These are phyloP conservation scores for Uromys caudimaculatus DNA, from an alignment of 2,797 vertebrate genomes.

Conservation along the genomic window DNA sequence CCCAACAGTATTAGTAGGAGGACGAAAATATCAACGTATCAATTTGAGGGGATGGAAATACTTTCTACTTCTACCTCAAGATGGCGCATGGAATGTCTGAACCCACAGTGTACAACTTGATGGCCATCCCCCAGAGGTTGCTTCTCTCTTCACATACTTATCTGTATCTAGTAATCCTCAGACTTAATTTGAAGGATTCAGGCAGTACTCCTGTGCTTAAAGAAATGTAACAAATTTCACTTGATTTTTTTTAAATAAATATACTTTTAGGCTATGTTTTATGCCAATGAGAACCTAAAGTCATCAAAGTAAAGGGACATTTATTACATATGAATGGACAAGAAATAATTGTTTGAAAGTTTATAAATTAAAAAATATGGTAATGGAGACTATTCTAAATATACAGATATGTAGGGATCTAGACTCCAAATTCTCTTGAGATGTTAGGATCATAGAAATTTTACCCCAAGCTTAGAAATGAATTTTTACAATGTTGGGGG, in stretches of 20 bases:
- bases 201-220: not conserved
- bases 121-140: not conserved
- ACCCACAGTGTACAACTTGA: not conserved
- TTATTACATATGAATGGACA: slow-evolving; percentile 20
- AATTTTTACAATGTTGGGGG: not conserved
- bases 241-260: slow-evolving; percentile 2
- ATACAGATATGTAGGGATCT: not conserved
- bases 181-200: not conserved
- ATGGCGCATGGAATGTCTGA: not conserved
- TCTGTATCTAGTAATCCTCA: not conserved
- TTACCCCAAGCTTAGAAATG: slow-evolving; percentile 12
- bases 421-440: not conserved
- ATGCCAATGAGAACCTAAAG: not conserved
- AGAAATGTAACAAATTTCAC: not conserved
- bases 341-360: not conserved
- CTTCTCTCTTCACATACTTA: not conserved
- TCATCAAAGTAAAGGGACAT: not conserved
- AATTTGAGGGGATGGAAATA: not conserved
- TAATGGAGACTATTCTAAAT: not conserved
- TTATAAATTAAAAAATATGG: slow-evolving; percentile 13
- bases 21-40: not conserved
- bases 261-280: not conserved
- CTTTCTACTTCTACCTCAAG: not conserved
- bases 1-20: not conserved
- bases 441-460: not conserved